Evolutionary conservation across 2,888 invertebrate genomes (phyloP), one percentile per base, ranked within the genome.

Genomic region (Pomacea canaliculata): DNA sequence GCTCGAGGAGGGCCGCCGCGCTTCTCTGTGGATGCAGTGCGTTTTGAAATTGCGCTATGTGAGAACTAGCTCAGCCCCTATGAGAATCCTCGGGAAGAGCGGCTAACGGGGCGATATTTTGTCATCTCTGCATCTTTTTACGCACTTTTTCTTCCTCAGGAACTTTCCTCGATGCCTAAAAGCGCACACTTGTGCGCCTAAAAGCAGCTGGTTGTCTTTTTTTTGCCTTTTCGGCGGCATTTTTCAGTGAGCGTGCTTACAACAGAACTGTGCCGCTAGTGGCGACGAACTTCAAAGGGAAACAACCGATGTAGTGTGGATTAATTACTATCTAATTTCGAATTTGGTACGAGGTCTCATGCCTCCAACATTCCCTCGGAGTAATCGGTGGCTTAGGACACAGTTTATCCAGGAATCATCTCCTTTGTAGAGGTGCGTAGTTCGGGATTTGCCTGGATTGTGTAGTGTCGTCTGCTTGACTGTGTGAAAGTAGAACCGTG

Each of bases 61-160:
- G 68, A 60, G 73, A 73, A 73, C 56, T 13, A 18, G 60, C 68
- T 60, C 59, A 66, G 68, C 60, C 68, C 51, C 51, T 60, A 23
- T 73, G 56, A 68, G 48, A 68, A 59, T 56, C 60, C 60, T 51
- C 73, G 37, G 16, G 68, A 48, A 59, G 68, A 51, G 48, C 23
- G 4, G 65, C 72, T 27, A n/a, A 56, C 23, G 68, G 60, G 60
- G 68, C 48, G 73, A 68, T 60, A 73, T 68, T 73, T 68, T 73
- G 68, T 73, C 73, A 73, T 68, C 67, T 73, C 67, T 67, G 60
- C 68, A n/a, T 59, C 67, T 56, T 59, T 73, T 73, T 73, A 59
- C 73, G 59, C 46, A 60, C 18, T 60, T 37, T 59, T 23, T 48
- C 48, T 49, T 48, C 68, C 68, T 60, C 68, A 68, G 68, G 67